Conservation (phyloP, 2,888 invertebrate genomes). For the Nowickia ferox region DNA sequence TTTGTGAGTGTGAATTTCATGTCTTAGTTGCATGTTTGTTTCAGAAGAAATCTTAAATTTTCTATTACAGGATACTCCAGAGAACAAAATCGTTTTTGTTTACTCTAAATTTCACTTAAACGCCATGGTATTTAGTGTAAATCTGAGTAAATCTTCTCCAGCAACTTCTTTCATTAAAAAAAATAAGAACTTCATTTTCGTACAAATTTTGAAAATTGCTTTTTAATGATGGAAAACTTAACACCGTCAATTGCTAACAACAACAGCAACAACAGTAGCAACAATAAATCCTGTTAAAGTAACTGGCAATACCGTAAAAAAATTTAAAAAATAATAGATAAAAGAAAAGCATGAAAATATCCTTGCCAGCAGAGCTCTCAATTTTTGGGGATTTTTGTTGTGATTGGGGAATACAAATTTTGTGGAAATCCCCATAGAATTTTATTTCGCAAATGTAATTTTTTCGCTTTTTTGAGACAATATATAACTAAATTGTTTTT, state of each 20-base stretch:
- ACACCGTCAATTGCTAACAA: constrained; percentile 63
- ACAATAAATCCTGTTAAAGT: constrained; percentile 18
- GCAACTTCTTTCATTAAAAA: constrained; percentile 39
- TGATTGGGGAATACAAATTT: too few relatives aligned
- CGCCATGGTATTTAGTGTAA: constrained; percentile 19
- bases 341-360: neutral
- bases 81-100: constrained; percentile 43
- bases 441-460: too few relatives aligned
- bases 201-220: constrained; percentile 73
- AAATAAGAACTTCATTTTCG: constrained; percentile 16
- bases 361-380: too few relatives aligned
- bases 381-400: too few relatives aligned
- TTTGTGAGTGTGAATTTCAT: neutral
- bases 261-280: constrained; percentile 58
- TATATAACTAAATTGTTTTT: too few relatives aligned
- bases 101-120: constrained; percentile 42
- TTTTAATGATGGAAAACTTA: constrained; percentile 73
- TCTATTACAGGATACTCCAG: neutral
- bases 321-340: neutral
- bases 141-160: constrained; percentile 42
- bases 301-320: constrained; percentile 2
- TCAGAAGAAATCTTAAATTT: constrained; percentile 1
- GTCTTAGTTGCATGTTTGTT: constrained; percentile 12
- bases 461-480: too few relatives aligned
- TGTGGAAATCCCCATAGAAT: too few relatives aligned